Evolutionary conservation across 2,888 invertebrate species (phyloP).

Genomic region (Hololepta plana): DNA sequence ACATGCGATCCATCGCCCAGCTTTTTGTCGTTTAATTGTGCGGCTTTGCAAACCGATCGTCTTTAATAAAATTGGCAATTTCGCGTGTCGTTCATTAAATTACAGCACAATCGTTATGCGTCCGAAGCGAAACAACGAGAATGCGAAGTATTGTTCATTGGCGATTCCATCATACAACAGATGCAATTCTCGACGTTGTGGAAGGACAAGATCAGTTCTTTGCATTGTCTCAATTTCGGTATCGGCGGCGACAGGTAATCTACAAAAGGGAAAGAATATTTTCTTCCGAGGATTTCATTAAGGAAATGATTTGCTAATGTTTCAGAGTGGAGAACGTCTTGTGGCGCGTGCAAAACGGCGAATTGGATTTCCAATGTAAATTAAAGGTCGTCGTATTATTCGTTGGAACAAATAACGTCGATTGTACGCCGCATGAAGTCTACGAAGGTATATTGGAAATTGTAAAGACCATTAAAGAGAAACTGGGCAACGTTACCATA

Average conservation of each 20-base stretch:
- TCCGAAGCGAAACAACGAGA: slow-evolving; percentile 38
- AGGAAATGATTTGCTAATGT: slow-evolving; percentile 1
- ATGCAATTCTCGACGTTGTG: slow-evolving; percentile 41
- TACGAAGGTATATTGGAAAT: slow-evolving; percentile 42
- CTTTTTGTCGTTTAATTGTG: too few species aligned
- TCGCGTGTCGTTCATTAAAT: too few species aligned
- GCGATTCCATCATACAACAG: slow-evolving; percentile 45
- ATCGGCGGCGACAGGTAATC: slow-evolving; percentile 41
- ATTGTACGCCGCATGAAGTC: slow-evolving; percentile 39
- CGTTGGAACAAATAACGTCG: slow-evolving; percentile 49
- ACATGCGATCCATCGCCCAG: too few species aligned
- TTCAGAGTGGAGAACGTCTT: slow-evolving; percentile 41
- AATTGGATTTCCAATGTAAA: slow-evolving; percentile 44
- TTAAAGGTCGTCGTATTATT: slow-evolving; percentile 44
- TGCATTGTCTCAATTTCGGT: slow-evolving; percentile 54
- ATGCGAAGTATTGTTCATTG: slow-evolving; percentile 48
- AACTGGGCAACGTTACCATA: slow-evolving; percentile 32
- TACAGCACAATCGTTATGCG: too few species aligned
- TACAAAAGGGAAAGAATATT: background rate
- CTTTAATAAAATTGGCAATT: too few species aligned
- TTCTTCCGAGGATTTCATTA: background rate
- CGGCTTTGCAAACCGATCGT: too few species aligned
- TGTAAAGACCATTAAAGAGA: slow-evolving; percentile 33
- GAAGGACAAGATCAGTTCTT: slow-evolving; percentile 42
- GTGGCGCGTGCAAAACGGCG: slow-evolving; percentile 50